phyloP scores from a whole-genome alignment of 2,797 vertebrate species.

The Microtus agrestis region DNA sequence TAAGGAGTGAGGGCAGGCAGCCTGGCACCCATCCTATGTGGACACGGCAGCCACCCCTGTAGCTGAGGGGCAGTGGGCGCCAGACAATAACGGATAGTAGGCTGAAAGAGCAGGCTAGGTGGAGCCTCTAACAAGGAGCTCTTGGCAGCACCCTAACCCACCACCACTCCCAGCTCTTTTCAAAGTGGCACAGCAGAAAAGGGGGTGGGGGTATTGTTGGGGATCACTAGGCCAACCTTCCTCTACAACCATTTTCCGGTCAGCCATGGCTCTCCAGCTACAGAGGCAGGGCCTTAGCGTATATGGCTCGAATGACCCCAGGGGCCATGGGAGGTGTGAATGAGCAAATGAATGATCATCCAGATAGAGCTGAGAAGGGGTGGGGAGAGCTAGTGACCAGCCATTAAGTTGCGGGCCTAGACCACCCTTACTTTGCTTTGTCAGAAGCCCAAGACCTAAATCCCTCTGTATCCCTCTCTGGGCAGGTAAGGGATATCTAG shows the following conservation, averaged over 20 bases:
- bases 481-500: background rate
- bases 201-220: background rate
- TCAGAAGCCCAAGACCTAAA: background rate
- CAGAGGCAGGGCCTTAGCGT: background rate
- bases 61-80: background rate
- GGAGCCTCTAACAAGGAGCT: background rate
- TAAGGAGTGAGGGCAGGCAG: background rate
- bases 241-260: background rate
- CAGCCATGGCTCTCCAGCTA: background rate
- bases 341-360: background rate
- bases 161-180: background rate
- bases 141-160: background rate
- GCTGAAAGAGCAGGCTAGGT: too few relatives aligned
- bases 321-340: background rate
- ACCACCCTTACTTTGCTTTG: background rate
- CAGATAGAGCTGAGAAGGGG: background rate
- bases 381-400: too few relatives aligned
- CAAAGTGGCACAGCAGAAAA: background rate
- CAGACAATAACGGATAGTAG: accelerated
- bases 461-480: too few relatives aligned
- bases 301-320: background rate
- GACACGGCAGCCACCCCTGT: background rate
- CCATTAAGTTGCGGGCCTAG: background rate
- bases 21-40: accelerated
- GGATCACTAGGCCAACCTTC: background rate